Base-by-base conservation (phyloP, 2,888 invertebrate species). In the Strigamia maritima region DNA sequence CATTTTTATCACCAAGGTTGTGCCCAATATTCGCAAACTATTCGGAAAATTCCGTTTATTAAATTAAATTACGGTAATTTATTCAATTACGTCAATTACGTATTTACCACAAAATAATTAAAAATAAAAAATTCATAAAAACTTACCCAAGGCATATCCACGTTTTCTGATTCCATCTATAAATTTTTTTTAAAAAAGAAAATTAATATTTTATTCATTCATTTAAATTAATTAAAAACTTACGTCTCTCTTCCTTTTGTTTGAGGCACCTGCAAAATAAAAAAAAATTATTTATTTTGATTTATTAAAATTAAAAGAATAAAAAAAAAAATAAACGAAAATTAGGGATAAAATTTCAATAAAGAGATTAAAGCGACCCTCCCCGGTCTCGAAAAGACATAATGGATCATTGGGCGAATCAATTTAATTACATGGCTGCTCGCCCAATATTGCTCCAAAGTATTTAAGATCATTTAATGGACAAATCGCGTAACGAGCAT, bases 231-330 rank as follows among this genome's bases (percentile, higher is more conserved):
- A 8, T 40, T 24, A 44, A 40, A n/a, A 70, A 75, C 80, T 80
- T 79, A 80, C 80, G 75, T 80, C 80, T 78, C 80, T 74, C 79
- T 80, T 80, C 78, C 80, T 74, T 76, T 80, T 80, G 40, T 80
- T 80, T 75, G 80, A 80, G 80, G 79, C 79, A 80, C 80, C 80
- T 80, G 70, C n/a, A 80, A 79, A 75, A 26, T n/a, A 35, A 8
- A 74, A 24, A 35, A 74, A 74, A 74, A 7, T 74, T 16, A 74
- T 74, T 74, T 74, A 16, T 35, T 60, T 74, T 70, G 26, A n/a
- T 70, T 70, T 22, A 28, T 70, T 28, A 70, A 70, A 70, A 26
- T 2, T 22, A 1, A n/a, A 19, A 26, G 19, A 16, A 28, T 12
- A 70, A 70, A 16, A 75, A 75, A 28, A n/a, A 28, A 28, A 76